Conservation (phyloP, 2,797 vertebrate genomes). For the Micromesistius poutassou region DNA sequence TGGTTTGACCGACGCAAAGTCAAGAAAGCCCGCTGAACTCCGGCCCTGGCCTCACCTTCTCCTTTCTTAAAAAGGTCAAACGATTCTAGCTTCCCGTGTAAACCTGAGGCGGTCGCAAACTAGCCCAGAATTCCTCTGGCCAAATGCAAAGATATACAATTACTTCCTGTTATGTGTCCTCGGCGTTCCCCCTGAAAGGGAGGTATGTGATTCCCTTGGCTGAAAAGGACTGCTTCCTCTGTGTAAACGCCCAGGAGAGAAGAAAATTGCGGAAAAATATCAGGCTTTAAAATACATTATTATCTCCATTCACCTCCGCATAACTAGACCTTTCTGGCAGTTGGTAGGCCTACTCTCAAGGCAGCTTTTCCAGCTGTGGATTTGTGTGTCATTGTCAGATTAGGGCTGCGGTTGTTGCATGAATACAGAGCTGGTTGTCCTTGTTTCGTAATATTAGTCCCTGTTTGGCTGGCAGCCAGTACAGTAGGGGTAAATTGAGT, state of each 20-base stretch:
- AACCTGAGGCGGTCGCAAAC: slow-evolving; percentile 25
- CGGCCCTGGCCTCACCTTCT: slow-evolving; percentile 48
- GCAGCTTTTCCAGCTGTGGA: slow-evolving; percentile 36
- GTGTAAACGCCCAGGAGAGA: slow-evolving; percentile 48
- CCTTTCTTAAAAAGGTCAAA: slow-evolving; percentile 46
- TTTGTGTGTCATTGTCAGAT: slow-evolving; percentile 63
- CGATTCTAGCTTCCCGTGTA: slow-evolving; percentile 40
- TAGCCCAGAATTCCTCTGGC: slow-evolving; percentile 22
- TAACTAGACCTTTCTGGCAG: slow-evolving; percentile 49
- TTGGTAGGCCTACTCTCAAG: slow-evolving; percentile 21
- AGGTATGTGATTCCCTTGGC: slow-evolving; percentile 6
- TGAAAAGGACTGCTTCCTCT: slow-evolving; percentile 36
- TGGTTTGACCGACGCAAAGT: slow-evolving; percentile 8
- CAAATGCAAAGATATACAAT: slow-evolving; percentile 40
- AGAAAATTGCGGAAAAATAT: slow-evolving; percentile 18
- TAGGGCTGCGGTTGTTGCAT: slow-evolving; percentile 48
- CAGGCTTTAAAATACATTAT: slow-evolving; percentile 1
- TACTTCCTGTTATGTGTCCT: slow-evolving; percentile 36
- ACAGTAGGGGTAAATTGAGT: slow-evolving; percentile 65
- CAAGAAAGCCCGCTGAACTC: slow-evolving; percentile 2
- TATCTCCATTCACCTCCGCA: slow-evolving; percentile 45
- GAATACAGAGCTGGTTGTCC: slow-evolving; percentile 64
- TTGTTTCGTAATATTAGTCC: slow-evolving; percentile 56
- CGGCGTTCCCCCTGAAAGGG: background rate
- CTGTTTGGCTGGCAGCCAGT: slow-evolving; percentile 58